Base-by-base conservation (phyloP, 2,888 invertebrate species). In the Cheilosia vernalis region DNA sequence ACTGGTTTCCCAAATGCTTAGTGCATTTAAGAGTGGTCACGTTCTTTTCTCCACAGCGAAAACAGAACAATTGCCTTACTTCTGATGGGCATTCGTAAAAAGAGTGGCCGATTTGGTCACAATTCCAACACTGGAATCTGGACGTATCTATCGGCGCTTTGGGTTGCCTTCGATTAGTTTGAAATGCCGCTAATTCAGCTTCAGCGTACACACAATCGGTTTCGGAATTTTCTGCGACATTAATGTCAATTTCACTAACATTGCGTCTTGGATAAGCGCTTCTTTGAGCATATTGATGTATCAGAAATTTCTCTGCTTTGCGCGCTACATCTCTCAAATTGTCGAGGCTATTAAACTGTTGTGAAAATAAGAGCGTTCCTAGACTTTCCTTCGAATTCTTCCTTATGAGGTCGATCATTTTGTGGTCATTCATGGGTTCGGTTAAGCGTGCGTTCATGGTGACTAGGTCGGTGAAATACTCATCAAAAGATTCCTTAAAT, bases 401-500 rank as follows among this genome's bases (percentile, higher is more conserved):
- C 9, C 17, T 49, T 2, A 49, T 19, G 0, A 49, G 17, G 7
- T 49, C 47, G 0, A 49, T 49, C 10, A 49, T 19, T 19, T 49
- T 49, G 3, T 7, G 19, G 9, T 49, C 21, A 19, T 19, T 49
- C 17, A 49, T 17, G 2, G 47, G 19, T 19, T 49, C 19, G 0
- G 9, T 5, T 10, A 49, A 19, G 6, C 47, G 6, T 47, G 4
- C 47, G 9, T 47, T 69, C 56, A 69, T 56, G 1, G 69, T 2
- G 56, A 6, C 49, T 4, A 76, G 10, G 2, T 55, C 66, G 4
- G 67, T 53, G 4, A 37, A 60, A 24, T 27, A 66, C 6, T 58
- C 58, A n/a, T 81, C 81, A 61, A 81, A 81, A 15, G n/a, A 44
- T 21, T 82, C 76, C 44, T 66, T 82, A 2, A 49, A 40, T 21